A percentile compares a stretch with the other conserved stretches of the same genome.
Conservation (phyloP, 2,888 invertebrate species). For the Abrostola triplasia region DNA sequence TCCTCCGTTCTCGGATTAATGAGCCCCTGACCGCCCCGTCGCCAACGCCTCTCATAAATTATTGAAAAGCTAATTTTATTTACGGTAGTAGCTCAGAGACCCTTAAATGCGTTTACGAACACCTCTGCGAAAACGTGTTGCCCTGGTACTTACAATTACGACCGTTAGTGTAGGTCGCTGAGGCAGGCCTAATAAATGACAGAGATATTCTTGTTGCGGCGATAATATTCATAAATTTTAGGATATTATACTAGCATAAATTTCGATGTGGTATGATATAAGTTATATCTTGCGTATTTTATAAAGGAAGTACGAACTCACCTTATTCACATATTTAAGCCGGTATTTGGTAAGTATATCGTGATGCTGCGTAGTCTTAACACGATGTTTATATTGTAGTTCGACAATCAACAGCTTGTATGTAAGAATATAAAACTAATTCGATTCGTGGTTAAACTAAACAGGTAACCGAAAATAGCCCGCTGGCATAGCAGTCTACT, state of each 20-base stretch:
- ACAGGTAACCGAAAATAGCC: constrained; percentile 30
- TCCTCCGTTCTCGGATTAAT: constrained; percentile 62
- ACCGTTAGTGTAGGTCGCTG: constrained; percentile 30
- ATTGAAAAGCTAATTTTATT: constrained; percentile 59
- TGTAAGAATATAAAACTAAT: constrained; percentile 24
- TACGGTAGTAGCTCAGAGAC: constrained; percentile 26
- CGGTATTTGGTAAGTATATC: neutral
- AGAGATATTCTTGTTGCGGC: constrained; percentile 35
- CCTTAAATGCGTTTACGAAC: constrained; percentile 35
- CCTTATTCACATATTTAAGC: too few species aligned
- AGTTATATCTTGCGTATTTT: too few species aligned
- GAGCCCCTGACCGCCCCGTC: constrained; percentile 57
- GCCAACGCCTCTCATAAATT: constrained; percentile 59
- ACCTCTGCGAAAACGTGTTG: constrained; percentile 43
- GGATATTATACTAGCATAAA: constrained; percentile 7
- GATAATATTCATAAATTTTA: constrained; percentile 30
- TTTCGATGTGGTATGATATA: neutral
- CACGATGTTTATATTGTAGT: constrained; percentile 4
- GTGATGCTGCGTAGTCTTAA: neutral
- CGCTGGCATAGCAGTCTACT: constrained; percentile 22
- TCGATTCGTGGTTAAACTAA: constrained; percentile 18
- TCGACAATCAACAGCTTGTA: constrained; percentile 13
- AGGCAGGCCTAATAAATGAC: constrained; percentile 36
- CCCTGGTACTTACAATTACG: constrained; percentile 28
- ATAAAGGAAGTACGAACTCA: too few species aligned